phyloP scores from a whole-genome alignment of 2,888 invertebrate genomes.

The Hirudinaria manillensis region DNA sequence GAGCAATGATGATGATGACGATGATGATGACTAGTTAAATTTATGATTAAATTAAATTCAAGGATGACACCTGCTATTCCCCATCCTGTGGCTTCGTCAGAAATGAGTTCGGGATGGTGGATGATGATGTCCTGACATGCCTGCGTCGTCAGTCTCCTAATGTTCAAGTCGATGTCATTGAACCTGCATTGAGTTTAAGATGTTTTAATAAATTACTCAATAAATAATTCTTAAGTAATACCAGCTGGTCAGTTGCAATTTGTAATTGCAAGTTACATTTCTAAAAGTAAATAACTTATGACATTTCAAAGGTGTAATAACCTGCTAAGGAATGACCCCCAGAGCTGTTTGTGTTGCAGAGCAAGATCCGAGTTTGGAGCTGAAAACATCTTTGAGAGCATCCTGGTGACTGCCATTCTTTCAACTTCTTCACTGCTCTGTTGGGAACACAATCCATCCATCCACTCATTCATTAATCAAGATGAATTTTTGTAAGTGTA shows the following conservation, averaged over 20 bases:
- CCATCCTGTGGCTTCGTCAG: constrained; percentile 60
- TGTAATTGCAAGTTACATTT: neutral
- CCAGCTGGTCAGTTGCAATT: neutral
- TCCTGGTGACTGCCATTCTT: constrained; percentile 67
- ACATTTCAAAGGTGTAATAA: constrained; percentile 41
- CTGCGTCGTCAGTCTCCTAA: constrained; percentile 90
- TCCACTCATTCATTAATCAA: neutral
- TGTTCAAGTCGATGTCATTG: constrained; percentile 86
- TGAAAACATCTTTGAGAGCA: constrained; percentile 92
- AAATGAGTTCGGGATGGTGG: constrained; percentile 82
- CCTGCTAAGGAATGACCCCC: constrained; percentile 83
- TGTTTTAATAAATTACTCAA: neutral
- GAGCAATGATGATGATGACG: no score
- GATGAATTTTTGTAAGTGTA: neutral
- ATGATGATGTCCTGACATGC: constrained; percentile 93
- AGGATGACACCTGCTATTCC: constrained; percentile 65
- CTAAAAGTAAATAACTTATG: no score
- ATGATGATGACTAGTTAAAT: no score
- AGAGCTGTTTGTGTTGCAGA: constrained; percentile 75
- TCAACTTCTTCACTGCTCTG: constrained; percentile 82
- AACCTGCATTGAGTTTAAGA: constrained; percentile 59
- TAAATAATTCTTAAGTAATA: neutral
- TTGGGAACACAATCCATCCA: constrained; percentile 14
- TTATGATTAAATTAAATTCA: neutral
- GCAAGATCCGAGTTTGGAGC: constrained; percentile 85